Evolutionary conservation across 2,797 vertebrate genomes (phyloP), one percentile per base, ranked within the genome.

Genomic region (Diplodus sargus): DNA sequence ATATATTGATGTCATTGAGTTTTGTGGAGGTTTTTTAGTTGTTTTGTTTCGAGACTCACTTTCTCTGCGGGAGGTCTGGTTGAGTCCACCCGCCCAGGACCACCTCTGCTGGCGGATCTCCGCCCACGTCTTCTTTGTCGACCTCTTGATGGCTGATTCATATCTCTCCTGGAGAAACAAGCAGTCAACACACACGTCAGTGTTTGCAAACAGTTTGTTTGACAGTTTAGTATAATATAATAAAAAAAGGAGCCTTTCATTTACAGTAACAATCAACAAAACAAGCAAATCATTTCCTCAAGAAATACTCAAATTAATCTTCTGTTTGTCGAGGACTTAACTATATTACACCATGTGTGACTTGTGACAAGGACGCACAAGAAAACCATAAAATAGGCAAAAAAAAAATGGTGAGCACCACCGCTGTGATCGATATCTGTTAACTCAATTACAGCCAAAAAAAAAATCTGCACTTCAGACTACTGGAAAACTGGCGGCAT

Each of bases 21-120:
- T 15, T 12, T 22, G 39, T 67, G n/a, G 11, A 4, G 13, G 2
- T 23, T 45, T 5, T 8, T 14, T 34, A 52, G 34, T 10, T 15
- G 43, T 53, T 80, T 20, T 12, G 28, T 28, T 28, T 16, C 63
- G 12, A 62, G 20, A 93, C 95, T 95, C 86, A 96, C 95, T 96
- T 90, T 96, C 95, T 87, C 95, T 93, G 81, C 95, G 96, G 90
- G 97, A 97, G 28, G 96, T 96, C 59, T 97, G 98, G 93, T 98
- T 97, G 75, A 99, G 94, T 60, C 97, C 97, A 0, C 98, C 98
- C 0, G 98, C 97, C 98, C 98, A 99, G 34, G 97, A 99, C 97
- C 98, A 99, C 79, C 98, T 94, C 94, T 99, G 97, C 92, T 99
- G 97, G 77, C 98, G 97, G 93, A 99, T 99, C 93, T 99, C 98